Conservation (phyloP, 2,113 vertebrate species). For the Oenanthe melanoleuca region DNA sequence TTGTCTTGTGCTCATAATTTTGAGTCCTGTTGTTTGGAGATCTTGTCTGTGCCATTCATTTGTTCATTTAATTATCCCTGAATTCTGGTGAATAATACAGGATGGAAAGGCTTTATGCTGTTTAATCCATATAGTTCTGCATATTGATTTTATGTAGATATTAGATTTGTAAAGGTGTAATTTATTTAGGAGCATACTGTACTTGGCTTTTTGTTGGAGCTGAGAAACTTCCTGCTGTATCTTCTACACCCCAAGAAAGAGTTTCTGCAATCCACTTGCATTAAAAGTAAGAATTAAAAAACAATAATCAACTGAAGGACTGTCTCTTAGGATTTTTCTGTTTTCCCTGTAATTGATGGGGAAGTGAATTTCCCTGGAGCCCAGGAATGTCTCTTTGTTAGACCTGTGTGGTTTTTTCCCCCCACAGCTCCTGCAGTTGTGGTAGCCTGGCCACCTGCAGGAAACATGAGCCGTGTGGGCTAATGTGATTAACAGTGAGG, state of each 20-base stretch:
- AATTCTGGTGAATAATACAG: not conserved
- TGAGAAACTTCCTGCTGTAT: not conserved
- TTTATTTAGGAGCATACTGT: not conserved
- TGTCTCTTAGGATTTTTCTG: not conserved
- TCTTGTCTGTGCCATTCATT: not conserved
- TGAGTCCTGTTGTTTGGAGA: not conserved
- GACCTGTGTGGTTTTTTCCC: not conserved
- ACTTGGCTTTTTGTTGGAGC: not conserved
- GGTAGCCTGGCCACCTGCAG: conserved; percentile 29
- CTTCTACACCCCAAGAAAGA: not conserved
- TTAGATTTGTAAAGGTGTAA: not conserved
- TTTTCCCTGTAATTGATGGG: not conserved
- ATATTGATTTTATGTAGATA: not conserved
- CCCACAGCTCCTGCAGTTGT: not conserved
- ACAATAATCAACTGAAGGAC: not conserved
- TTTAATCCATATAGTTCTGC: not conserved
- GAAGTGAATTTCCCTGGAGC: not conserved
- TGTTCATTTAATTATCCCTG: not conserved
- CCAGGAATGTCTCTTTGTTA: conserved; percentile 1
- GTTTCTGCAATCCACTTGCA: not conserved
- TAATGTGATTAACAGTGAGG: not conserved
- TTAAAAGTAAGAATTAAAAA: not conserved
- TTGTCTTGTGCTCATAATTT: not conserved
- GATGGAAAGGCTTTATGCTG: not conserved
- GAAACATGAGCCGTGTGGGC: not conserved